phyloP scores from a whole-genome alignment of 2,888 invertebrate species.

The Myopa testacea region DNA sequence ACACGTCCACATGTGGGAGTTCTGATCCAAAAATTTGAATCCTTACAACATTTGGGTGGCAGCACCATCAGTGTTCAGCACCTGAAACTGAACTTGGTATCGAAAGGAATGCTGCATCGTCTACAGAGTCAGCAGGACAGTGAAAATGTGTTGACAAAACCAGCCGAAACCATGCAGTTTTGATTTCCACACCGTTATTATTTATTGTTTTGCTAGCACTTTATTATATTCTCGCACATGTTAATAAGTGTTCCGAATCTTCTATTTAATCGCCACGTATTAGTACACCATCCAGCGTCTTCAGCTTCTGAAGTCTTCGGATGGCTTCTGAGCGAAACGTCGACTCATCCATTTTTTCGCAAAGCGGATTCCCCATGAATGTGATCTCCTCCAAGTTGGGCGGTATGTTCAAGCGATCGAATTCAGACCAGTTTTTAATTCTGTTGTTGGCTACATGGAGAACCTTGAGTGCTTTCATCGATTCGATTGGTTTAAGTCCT shows the following conservation, averaged over 20 bases:
- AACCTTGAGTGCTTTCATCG: conserved; percentile 83
- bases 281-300: conserved; percentile 84
- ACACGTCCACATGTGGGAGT: conserved; percentile 63
- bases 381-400: conserved; percentile 81
- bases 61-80: conserved; percentile 67
- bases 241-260: not conserved
- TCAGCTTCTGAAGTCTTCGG: conserved; percentile 78
- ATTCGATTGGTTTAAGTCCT: conserved; percentile 88
- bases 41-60: conserved; percentile 67
- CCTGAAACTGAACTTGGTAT: conserved; percentile 64
- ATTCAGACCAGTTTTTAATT: conserved; percentile 92
- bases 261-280: conserved; percentile 46
- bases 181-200: not conserved
- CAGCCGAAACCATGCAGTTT: conserved; percentile 9
- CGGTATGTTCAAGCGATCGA: conserved; percentile 81
- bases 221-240: not conserved
- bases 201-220: not conserved
- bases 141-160: conserved; percentile 4
- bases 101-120: conserved; percentile 59
- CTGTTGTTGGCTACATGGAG: conserved; percentile 86
- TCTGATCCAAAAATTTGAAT: conserved; percentile 58
- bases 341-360: conserved; percentile 79
- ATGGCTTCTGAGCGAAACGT: conserved; percentile 79
- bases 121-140: conserved; percentile 49
- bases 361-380: conserved; percentile 84